Conservation (phyloP, 2,888 invertebrate genomes). For the Drosophila recens region DNA sequence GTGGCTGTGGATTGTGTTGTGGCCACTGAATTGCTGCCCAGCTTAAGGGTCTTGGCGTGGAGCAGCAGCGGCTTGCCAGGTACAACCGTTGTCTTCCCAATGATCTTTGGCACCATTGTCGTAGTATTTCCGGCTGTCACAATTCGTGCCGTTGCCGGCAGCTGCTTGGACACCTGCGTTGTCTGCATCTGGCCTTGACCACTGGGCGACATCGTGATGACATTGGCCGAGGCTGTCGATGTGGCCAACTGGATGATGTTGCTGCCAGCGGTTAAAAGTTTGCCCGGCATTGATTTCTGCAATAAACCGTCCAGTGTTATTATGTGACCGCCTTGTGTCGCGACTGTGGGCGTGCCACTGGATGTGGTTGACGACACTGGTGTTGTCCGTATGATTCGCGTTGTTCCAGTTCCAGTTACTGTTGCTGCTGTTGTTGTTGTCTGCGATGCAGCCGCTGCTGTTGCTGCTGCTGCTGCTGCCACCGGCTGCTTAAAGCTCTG, state of each 20-base stretch:
- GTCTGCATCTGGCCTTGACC: constrained; percentile 57
- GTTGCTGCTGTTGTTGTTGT: constrained; percentile 1
- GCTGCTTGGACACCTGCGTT: constrained; percentile 75
- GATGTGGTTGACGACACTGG: constrained; percentile 38
- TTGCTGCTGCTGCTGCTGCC: constrained; percentile 39
- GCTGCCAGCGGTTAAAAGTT: constrained; percentile 79
- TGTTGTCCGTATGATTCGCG: constrained; percentile 64
- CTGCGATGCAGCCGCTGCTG: constrained; percentile 35
- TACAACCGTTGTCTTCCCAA: constrained; percentile 79
- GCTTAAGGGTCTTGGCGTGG: constrained; percentile 67
- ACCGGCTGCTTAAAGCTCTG: constrained; percentile 83
- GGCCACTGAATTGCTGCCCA: constrained; percentile 83
- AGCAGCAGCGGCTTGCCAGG: constrained; percentile 69
- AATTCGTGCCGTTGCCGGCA: constrained; percentile 59
- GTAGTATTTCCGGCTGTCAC: constrained; percentile 78
- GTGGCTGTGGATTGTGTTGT: constrained; percentile 81
- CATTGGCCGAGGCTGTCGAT: constrained; percentile 49
- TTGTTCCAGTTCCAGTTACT: constrained; percentile 26
- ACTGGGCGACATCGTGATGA: constrained; percentile 54
- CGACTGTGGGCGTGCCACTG: constrained; percentile 16
- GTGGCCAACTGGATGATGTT: constrained; percentile 86
- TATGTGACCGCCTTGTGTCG: constrained; percentile 87
- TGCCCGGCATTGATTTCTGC: constrained; percentile 75
- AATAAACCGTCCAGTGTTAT: constrained; percentile 83
- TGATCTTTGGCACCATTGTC: constrained; percentile 84